Conservation (phyloP, 2,797 vertebrate genomes). For the Ctenochaetus hawaiiensis region DNA sequence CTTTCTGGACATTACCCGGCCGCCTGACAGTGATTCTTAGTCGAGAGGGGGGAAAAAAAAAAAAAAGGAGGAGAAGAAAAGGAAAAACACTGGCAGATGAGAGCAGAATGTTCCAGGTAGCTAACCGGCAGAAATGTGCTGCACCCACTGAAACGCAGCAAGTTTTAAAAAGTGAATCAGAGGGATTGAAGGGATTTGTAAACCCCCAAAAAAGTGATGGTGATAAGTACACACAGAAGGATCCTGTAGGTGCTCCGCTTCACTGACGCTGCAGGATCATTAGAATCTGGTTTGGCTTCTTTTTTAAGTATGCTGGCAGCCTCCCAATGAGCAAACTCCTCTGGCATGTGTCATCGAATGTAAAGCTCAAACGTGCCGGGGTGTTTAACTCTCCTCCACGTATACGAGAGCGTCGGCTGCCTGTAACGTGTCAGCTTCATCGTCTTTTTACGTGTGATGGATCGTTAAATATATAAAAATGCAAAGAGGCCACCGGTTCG, state of each 20-base stretch:
- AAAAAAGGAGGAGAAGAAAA: neutral
- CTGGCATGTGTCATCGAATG: conserved; percentile 81
- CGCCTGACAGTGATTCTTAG: conserved; percentile 63
- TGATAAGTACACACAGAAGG: conserved; percentile 35
- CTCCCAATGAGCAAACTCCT: conserved; percentile 77
- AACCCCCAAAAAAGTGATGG: conserved; percentile 9
- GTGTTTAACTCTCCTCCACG: conserved; percentile 69
- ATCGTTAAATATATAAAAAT: conserved; percentile 78
- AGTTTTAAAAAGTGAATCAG: conserved; percentile 27
- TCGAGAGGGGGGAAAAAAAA: conserved; percentile 8
- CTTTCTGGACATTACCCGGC: conserved; percentile 68
- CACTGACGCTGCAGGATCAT: conserved; percentile 48
- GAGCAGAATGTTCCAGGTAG: conserved; percentile 39
- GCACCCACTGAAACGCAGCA: conserved; percentile 18
- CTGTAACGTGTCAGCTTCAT: conserved; percentile 81
- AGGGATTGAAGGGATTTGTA: conserved; percentile 48
- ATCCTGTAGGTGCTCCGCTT: conserved; percentile 46
- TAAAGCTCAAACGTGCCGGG: conserved; percentile 82
- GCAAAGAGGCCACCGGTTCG: conserved; percentile 73
- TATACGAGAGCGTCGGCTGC: conserved; percentile 62
- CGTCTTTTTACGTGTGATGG: conserved; percentile 79
- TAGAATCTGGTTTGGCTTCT: conserved; percentile 61
- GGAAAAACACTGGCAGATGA: conserved; percentile 43
- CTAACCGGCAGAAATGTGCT: conserved; percentile 44
- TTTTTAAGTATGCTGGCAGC: conserved; percentile 69